Evolutionary conservation across 2,797 vertebrate genomes (phyloP).

Genomic region (Prionace glauca): DNA sequence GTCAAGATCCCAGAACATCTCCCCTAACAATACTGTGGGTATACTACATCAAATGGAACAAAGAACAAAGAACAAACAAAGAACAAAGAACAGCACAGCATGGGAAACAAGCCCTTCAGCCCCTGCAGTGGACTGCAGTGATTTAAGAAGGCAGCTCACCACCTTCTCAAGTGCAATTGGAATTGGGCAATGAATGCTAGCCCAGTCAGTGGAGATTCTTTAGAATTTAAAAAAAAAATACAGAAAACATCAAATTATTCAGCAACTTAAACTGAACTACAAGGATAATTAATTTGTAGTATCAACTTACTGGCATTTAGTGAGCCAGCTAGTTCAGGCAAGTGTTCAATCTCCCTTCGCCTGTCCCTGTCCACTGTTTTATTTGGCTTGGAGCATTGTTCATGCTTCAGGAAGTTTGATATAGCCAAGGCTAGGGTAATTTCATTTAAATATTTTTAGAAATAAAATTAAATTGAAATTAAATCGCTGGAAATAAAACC

Average conservation of each 20-base stretch:
- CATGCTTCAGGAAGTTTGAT: not conserved
- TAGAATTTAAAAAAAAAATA: not conserved
- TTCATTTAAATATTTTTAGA: not conserved
- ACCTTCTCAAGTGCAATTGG: no score
- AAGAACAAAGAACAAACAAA: no score
- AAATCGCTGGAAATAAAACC: not conserved
- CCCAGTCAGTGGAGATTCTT: not conserved
- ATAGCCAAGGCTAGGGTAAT: not conserved
- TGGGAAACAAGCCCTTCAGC: no score
- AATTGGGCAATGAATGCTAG: no score
- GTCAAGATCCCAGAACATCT: no score
- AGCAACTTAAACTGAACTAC: not conserved
- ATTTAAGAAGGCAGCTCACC: no score
- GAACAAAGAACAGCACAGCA: no score
- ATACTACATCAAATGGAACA: no score
- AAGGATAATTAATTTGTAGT: not conserved
- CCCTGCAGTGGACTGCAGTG: no score
- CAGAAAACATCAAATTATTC: not conserved
- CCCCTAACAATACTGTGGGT: no score
- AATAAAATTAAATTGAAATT: no score
- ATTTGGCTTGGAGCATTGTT: not conserved
- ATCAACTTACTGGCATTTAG: not conserved
- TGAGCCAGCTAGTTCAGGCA: not conserved
- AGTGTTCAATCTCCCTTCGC: not conserved
- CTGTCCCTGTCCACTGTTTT: no score